Conservation (phyloP, 1,140 invertebrate species). For the Yoshiicerus persimilis region DNA sequence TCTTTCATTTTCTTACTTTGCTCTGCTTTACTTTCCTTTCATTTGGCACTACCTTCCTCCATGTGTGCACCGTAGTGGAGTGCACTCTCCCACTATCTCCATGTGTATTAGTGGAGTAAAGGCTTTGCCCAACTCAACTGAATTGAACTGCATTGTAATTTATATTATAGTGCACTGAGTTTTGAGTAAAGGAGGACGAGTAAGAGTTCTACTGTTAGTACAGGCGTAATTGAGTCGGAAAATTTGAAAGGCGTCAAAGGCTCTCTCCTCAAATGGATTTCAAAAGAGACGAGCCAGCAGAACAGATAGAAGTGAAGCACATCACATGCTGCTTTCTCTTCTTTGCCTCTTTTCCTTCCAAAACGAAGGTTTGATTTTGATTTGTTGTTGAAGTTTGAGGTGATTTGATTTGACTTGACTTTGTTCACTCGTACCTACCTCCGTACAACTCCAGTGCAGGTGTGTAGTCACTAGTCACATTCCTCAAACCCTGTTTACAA, state of each 20-base stretch:
- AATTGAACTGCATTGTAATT: neutral
- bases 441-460: neutral
- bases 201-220: neutral
- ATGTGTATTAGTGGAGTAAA: neutral
- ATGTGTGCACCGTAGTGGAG: too few relatives aligned
- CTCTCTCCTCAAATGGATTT: neutral
- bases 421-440: neutral
- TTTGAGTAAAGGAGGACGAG: neutral
- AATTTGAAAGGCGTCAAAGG: conserved; percentile 1
- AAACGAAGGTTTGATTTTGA: neutral
- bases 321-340: neutral
- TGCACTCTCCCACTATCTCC: neutral
- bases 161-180: neutral
- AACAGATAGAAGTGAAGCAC: neutral
- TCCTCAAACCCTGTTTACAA: too few relatives aligned
- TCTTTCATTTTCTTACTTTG: neutral
- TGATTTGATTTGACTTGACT: neutral
- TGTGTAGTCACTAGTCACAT: neutral
- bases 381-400: neutral
- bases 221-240: neutral
- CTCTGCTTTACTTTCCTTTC: neutral
- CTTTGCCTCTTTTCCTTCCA: neutral
- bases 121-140: neutral
- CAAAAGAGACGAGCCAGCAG: neutral
- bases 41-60: neutral